These are phyloP conservation scores for Apamea crenata DNA, from an alignment of 2,888 invertebrate species.

Conservation along the genomic window DNA sequence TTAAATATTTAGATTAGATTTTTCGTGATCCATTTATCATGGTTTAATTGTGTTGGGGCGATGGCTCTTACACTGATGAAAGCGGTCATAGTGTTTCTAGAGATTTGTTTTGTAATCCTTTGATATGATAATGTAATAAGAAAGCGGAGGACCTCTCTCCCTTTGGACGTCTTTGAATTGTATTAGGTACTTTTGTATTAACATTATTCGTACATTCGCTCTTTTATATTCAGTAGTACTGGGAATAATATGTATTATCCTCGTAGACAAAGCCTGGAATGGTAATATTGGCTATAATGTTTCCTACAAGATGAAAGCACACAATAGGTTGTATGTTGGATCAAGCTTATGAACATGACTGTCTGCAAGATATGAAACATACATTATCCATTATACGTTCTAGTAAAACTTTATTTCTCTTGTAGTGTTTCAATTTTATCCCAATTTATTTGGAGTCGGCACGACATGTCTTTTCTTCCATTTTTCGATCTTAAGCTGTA, in stretches of 20 bases:
- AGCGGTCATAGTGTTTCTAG: constrained; percentile 74
- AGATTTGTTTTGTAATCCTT: constrained; percentile 84
- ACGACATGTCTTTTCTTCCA: too few relatives aligned
- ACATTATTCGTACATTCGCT: constrained; percentile 52
- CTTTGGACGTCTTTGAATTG: constrained; percentile 58
- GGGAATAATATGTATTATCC: constrained; percentile 51
- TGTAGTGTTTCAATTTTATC: background rate
- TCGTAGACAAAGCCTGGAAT: constrained; percentile 47
- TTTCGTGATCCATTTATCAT: constrained; percentile 89
- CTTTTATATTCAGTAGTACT: constrained; percentile 49
- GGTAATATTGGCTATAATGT: constrained; percentile 42
- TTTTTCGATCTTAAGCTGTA: too few relatives aligned
- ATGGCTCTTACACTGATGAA: constrained; percentile 80
- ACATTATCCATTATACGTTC: background rate
- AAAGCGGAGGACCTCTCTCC: constrained; percentile 66
- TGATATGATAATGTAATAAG: constrained; percentile 88
- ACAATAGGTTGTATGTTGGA: constrained; percentile 18
- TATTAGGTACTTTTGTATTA: constrained; percentile 53
- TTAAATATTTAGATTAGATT: constrained; percentile 91
- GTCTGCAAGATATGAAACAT: background rate
- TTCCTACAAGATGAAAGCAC: constrained; percentile 11
- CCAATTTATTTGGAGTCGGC: too few relatives aligned
- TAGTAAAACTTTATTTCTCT: background rate
- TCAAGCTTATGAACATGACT: constrained; percentile 8
- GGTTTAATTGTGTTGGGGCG: constrained; percentile 87